Conservation (phyloP, 2,797 vertebrate genomes). For the Malacoctenus gilli region DNA sequence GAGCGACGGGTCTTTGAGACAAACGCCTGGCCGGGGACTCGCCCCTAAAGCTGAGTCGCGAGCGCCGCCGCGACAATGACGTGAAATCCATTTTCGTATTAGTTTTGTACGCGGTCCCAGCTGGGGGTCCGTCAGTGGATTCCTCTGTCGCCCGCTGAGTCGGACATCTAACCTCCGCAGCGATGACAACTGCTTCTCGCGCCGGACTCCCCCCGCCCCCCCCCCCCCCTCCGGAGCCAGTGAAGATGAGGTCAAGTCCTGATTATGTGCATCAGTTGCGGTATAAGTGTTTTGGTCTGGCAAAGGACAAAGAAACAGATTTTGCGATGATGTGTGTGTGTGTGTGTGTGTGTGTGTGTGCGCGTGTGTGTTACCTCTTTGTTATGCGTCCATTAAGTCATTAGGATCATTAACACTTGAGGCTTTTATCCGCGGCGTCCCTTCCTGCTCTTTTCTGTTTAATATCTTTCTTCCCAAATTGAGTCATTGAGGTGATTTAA, state of each 20-base stretch:
- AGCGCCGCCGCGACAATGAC: too few relatives aligned
- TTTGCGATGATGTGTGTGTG: constrained; percentile 1
- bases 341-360: not conserved
- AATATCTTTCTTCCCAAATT: constrained; percentile 30
- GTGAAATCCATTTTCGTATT: too few relatives aligned
- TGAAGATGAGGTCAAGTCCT: not conserved
- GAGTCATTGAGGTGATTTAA: constrained; percentile 41
- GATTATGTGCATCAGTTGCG: constrained; percentile 7
- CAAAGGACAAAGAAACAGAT: not conserved
- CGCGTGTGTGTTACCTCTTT: not conserved
- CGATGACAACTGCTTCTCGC: not conserved
- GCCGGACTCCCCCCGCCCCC: too few relatives aligned
- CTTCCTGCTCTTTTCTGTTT: constrained; percentile 18
- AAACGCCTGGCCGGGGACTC: too few relatives aligned
- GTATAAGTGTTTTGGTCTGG: constrained; percentile 5
- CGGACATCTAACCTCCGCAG: not conserved
- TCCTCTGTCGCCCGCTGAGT: not conserved
- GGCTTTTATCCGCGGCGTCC: constrained; percentile 7
- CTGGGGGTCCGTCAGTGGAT: not conserved
- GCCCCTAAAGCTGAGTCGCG: too few relatives aligned
- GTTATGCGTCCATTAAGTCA: constrained; percentile 24
- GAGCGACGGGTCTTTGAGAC: too few relatives aligned
- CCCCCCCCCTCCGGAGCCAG: too few relatives aligned
- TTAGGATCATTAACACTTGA: constrained; percentile 15
- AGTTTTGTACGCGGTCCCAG: not conserved